Percentiles rank a stretch among this genome's conserved stretches.
These are phyloP conservation scores for Drosophila kanapiae DNA, from an alignment of 1,140 invertebrate species.

Conservation along the genomic window DNA sequence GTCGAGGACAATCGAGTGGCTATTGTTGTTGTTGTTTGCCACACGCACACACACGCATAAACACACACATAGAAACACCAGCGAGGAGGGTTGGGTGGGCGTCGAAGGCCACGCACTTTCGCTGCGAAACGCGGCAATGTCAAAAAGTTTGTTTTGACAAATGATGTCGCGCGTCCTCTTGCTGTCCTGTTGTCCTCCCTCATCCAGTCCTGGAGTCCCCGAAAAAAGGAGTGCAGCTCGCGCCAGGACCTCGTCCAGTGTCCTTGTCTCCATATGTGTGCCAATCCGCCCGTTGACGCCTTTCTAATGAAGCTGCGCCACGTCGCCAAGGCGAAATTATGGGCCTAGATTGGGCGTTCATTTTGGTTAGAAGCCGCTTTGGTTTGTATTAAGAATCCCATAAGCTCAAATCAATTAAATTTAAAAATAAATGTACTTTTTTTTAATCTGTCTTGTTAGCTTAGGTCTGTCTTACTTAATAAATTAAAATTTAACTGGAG, in stretches of 20 bases:
- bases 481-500: not conserved
- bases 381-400: not conserved
- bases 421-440: not conserved
- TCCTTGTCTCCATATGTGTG: slow-evolving; percentile 61
- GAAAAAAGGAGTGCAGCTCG: slow-evolving; percentile 46
- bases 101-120: slow-evolving; percentile 62
- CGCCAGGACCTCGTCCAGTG: slow-evolving; percentile 6
- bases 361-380: not conserved
- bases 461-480: not conserved
- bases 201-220: not conserved
- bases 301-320: slow-evolving; percentile 63
- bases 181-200: slow-evolving; percentile 40
- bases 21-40: slow-evolving; percentile 45
- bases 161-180: slow-evolving; percentile 63
- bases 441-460: too few relatives aligned
- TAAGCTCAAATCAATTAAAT: not conserved
- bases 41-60: slow-evolving; percentile 3
- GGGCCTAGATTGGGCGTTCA: not conserved
- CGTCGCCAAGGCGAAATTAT: slow-evolving; percentile 42
- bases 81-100: not conserved
- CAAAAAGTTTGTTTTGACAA: slow-evolving; percentile 81
- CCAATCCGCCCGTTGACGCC: slow-evolving; percentile 47
- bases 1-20: slow-evolving; percentile 27
- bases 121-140: slow-evolving; percentile 68
- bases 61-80: not conserved